Conservation (phyloP, 2,888 invertebrate species). For the Homarus gammarus region DNA sequence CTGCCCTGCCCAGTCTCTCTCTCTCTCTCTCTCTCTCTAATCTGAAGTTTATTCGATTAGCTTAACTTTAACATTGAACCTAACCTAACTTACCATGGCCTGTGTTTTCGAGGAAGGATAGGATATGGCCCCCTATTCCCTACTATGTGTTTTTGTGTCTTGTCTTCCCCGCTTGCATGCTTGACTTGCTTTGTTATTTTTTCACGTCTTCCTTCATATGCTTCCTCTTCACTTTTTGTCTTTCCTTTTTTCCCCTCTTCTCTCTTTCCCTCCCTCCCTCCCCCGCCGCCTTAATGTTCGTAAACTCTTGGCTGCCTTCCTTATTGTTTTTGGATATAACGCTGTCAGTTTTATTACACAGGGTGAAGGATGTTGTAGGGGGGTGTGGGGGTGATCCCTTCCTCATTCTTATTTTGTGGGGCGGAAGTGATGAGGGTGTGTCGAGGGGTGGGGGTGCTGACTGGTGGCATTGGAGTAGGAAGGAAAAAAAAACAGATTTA, state of each 20-base stretch:
- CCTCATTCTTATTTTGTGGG: no score
- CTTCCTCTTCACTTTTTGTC: neutral
- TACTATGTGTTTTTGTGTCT: neutral
- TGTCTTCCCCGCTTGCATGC: neutral
- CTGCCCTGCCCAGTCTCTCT: neutral
- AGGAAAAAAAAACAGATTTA: no score
- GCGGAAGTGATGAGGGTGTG: no score
- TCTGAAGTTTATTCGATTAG: no score
- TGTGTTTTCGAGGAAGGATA: no score
- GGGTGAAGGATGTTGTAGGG: no score
- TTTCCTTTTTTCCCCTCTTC: neutral
- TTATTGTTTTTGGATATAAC: neutral
- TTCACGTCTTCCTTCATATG: neutral
- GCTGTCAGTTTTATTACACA: conserved; percentile 1
- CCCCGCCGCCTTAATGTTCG: neutral
- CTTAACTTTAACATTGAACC: no score
- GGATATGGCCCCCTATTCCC: no score
- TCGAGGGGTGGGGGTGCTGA: neutral
- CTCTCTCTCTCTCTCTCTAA: no score
- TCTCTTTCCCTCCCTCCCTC: neutral
- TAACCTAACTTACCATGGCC: no score
- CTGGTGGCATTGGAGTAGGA: no score
- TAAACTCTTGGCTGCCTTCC: neutral
- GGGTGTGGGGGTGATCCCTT: no score
- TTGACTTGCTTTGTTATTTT: neutral